A percentile compares a stretch with the other conserved stretches of the same genome.
Evolutionary conservation across 2,797 vertebrate genomes (phyloP).

Genomic region (Champsocephalus esox): DNA sequence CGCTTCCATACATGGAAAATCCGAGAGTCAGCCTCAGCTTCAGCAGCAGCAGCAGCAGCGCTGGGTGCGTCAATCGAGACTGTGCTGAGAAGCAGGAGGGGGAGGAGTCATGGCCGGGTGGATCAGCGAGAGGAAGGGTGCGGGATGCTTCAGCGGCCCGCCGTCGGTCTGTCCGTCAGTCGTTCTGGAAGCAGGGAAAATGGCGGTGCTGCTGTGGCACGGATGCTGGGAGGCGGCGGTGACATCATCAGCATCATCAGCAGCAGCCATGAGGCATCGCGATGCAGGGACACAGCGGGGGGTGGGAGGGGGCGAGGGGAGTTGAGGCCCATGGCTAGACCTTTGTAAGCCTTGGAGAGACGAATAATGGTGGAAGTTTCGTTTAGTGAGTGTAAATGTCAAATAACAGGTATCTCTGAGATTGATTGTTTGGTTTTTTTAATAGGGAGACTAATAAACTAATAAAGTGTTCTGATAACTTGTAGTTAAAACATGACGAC

Average conservation of each 20-base stretch:
- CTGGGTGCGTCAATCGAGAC: conserved; percentile 61
- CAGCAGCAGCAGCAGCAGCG: conserved; percentile 38
- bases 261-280: conserved; percentile 50
- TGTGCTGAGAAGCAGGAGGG: conserved; percentile 33
- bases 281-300: conserved; percentile 46
- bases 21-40: conserved; percentile 43
- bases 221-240: conserved; percentile 80
- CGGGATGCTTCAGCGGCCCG: conserved; percentile 51
- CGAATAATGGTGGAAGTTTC: neutral
- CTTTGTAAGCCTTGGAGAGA: neutral
- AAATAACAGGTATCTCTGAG: no score
- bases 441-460: no score
- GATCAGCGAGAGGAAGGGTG: conserved; percentile 58
- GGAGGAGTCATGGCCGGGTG: conserved; percentile 19
- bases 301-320: neutral
- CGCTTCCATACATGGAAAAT: conserved; percentile 81
- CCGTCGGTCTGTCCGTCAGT: conserved; percentile 37
- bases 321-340: neutral
- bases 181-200: conserved; percentile 66
- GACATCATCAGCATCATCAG: conserved; percentile 80
- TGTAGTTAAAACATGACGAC: no score
- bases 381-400: no score
- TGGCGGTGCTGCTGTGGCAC: conserved; percentile 76
- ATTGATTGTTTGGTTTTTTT: no score
- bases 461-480: no score